These are phyloP conservation scores for Propsilocerus akamusi DNA, from an alignment of 1,140 invertebrate genomes.

Conservation along the genomic window DNA sequence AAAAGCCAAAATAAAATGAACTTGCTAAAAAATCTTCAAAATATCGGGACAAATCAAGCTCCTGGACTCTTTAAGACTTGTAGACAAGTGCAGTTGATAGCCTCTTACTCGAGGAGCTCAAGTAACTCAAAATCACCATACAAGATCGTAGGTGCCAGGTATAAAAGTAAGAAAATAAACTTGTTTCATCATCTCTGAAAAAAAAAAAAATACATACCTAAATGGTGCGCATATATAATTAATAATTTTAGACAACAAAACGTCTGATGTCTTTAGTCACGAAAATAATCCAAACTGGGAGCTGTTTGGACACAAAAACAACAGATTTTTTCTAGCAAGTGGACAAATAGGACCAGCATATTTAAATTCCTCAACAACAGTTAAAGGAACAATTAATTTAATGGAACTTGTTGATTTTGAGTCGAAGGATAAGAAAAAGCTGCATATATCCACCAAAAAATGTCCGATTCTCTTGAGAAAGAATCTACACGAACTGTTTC, in stretches of 20 bases:
- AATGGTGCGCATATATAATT: neutral
- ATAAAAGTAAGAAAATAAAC: neutral
- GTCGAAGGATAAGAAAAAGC: constrained; percentile 7
- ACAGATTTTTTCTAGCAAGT: constrained; percentile 43
- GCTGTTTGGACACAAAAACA: constrained; percentile 37
- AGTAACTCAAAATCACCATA: neutral
- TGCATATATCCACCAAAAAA: constrained; percentile 30
- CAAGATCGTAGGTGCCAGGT: neutral
- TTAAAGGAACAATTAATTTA: constrained; percentile 23
- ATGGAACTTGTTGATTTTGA: constrained; percentile 17
- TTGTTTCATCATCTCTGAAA: neutral
- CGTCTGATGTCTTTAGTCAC: neutral
- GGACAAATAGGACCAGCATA: constrained; percentile 44
- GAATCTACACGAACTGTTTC: constrained; percentile 42
- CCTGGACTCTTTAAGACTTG: neutral
- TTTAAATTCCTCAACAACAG: constrained; percentile 29
- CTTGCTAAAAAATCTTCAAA: no score
- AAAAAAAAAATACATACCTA: neutral
- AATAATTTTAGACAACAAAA: neutral
- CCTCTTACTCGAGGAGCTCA: neutral
- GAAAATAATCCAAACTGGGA: constrained; percentile 34
- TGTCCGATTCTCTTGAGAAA: constrained; percentile 45
- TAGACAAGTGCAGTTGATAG: neutral
- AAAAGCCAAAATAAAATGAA: no score
- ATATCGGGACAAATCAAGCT: no score